These are phyloP conservation scores for Ormyrus thymus DNA, from an alignment of 2,888 invertebrate genomes.

Conservation along the genomic window DNA sequence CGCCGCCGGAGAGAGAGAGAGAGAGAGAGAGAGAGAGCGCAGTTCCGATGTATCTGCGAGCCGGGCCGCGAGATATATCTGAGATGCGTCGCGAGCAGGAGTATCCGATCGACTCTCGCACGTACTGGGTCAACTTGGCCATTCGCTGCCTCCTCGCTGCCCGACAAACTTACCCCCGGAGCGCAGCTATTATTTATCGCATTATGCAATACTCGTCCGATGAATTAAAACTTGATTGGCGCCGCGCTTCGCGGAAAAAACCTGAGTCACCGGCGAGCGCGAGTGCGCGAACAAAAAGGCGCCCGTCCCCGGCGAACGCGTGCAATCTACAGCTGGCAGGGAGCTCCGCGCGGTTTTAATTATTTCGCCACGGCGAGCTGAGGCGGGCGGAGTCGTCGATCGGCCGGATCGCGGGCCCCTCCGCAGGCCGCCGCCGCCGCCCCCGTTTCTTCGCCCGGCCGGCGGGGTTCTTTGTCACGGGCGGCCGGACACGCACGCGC, in stretches of 20 bases:
- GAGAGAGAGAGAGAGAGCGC: neutral
- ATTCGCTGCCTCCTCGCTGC: no score
- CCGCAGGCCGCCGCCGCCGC: no score
- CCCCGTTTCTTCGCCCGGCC: neutral
- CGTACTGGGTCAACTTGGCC: slow-evolving; percentile 37
- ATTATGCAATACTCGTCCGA: no score
- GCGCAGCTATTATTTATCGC: no score
- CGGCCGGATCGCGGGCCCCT: slow-evolving; percentile 2
- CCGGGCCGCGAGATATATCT: slow-evolving; percentile 34
- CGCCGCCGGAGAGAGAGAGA: slow-evolving; percentile 9
- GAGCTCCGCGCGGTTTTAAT: no score
- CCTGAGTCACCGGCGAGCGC: no score
- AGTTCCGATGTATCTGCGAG: slow-evolving; percentile 26
- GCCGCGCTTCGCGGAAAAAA: no score
- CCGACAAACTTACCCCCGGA: no score
- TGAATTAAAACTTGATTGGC: no score
- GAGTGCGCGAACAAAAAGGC: no score
- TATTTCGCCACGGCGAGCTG: neutral
- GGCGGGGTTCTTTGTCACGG: slow-evolving; percentile 29
- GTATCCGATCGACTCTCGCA: neutral
- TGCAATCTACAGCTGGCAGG: neutral
- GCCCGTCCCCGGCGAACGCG: neutral
- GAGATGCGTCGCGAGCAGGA: slow-evolving; percentile 45
- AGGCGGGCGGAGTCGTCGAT: neutral
- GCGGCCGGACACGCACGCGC: slow-evolving; percentile 15